These are phyloP conservation scores for Leptura quadrifasciata DNA, from an alignment of 2,888 invertebrate genomes.

Conservation along the genomic window DNA sequence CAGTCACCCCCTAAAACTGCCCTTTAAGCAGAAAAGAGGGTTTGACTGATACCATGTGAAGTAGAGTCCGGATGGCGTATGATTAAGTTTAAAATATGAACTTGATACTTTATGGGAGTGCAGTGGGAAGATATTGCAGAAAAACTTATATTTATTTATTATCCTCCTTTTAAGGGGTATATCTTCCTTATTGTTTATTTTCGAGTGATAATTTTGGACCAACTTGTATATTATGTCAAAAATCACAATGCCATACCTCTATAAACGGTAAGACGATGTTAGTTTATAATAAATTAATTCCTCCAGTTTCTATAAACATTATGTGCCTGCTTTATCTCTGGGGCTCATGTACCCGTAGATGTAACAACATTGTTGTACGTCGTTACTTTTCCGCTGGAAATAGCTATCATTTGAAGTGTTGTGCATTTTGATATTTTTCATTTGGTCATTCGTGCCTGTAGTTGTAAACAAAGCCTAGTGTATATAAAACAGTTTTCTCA, in stretches of 20 bases:
- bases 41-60: too few relatives aligned
- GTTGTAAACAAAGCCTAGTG: background rate
- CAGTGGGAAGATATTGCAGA: too few relatives aligned
- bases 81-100: too few relatives aligned
- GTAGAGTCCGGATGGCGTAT: too few relatives aligned
- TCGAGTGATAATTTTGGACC: too few relatives aligned
- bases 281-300: background rate
- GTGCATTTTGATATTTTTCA: background rate
- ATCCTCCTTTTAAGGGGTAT: too few relatives aligned
- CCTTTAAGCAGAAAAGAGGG: too few relatives aligned
- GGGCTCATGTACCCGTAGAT: background rate
- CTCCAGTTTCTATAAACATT: background rate
- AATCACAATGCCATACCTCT: background rate
- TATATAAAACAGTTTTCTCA: conserved; percentile 7
- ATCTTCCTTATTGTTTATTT: too few relatives aligned
- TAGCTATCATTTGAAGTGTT: background rate
- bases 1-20: too few relatives aligned
- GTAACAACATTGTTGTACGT: background rate
- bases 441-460: background rate
- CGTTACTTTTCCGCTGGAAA: background rate
- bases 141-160: too few relatives aligned
- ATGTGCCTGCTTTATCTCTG: background rate
- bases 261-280: background rate
- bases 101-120: too few relatives aligned
- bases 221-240: too few relatives aligned